Percentiles rank a stretch among this genome's conserved stretches.
phyloP scores from a whole-genome alignment of 1,140 invertebrate species.

The Parasteatoda tepidariorum region DNA sequence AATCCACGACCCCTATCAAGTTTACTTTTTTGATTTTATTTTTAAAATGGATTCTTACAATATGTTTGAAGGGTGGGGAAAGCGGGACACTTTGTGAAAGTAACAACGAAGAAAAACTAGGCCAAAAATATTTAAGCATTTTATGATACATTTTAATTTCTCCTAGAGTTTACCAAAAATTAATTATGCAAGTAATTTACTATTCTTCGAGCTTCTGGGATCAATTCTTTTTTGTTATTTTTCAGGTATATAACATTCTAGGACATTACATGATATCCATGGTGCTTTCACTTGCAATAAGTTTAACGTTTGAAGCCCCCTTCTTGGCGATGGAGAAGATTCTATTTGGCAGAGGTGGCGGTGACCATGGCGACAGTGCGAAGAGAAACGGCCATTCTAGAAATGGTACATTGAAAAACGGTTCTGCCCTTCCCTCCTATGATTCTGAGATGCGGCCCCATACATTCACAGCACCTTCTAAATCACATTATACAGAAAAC shows the following conservation, averaged over 20 bases:
- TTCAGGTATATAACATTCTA: constrained; percentile 54
- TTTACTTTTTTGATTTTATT: too few relatives aligned
- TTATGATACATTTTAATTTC: too few relatives aligned
- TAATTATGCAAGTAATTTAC: too few relatives aligned
- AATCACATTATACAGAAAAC: background rate
- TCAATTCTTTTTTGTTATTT: too few relatives aligned
- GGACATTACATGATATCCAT: constrained; percentile 51
- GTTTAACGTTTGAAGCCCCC: constrained; percentile 54
- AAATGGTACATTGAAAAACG: background rate
- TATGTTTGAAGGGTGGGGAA: too few relatives aligned
- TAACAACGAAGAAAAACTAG: too few relatives aligned
- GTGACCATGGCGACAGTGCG: background rate
- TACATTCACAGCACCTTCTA: background rate
- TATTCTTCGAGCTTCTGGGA: too few relatives aligned
- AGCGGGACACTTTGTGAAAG: too few relatives aligned
- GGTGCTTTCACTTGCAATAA: constrained; percentile 22
- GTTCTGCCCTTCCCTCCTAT: constrained; percentile 17
- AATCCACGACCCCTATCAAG: too few relatives aligned
- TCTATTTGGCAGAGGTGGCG: constrained; percentile 17
- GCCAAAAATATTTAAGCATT: too few relatives aligned
- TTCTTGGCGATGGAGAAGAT: constrained; percentile 55
- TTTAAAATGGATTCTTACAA: too few relatives aligned
- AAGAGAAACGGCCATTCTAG: background rate
- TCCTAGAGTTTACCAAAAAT: too few relatives aligned
- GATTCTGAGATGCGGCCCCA: constrained; percentile 31